Conservation (phyloP, 2,888 invertebrate species). For the Papilio protenor region DNA sequence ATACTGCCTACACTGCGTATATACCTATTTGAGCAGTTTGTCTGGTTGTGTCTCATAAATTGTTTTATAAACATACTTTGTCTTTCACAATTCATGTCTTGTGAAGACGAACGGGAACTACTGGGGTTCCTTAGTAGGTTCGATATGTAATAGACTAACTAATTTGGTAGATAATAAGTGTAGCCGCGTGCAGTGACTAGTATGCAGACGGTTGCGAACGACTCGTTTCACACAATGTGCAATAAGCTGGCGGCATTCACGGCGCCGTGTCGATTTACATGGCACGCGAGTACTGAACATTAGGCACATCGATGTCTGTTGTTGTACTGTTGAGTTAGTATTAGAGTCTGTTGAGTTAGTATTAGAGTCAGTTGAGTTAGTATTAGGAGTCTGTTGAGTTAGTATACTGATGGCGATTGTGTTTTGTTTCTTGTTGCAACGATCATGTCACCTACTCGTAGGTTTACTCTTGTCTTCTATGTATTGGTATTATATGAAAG, state of each 20-base stretch:
- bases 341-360: too few species aligned
- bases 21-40: neutral
- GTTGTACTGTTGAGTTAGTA: conserved; percentile 15
- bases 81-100: neutral
- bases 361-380: neutral
- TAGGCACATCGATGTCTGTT: neutral
- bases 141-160: neutral
- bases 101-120: neutral
- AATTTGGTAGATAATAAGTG: neutral
- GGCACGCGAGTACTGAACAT: neutral
- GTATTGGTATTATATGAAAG: neutral
- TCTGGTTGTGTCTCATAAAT: neutral
- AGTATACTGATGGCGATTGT: neutral
- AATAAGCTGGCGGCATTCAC: conserved; percentile 18
- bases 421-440: neutral
- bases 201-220: neutral
- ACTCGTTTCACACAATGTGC: conserved; percentile 19
- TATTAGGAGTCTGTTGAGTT: neutral
- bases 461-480: neutral
- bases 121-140: neutral
- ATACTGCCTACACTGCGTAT: conserved; percentile 43
- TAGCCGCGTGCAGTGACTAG: neutral
- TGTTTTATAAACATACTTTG: neutral
- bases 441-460: too few species aligned
- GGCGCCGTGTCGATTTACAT: conserved; percentile 1